Base-by-base conservation (phyloP, 2,113 vertebrate species). In the Sclerurus mexicanus region DNA sequence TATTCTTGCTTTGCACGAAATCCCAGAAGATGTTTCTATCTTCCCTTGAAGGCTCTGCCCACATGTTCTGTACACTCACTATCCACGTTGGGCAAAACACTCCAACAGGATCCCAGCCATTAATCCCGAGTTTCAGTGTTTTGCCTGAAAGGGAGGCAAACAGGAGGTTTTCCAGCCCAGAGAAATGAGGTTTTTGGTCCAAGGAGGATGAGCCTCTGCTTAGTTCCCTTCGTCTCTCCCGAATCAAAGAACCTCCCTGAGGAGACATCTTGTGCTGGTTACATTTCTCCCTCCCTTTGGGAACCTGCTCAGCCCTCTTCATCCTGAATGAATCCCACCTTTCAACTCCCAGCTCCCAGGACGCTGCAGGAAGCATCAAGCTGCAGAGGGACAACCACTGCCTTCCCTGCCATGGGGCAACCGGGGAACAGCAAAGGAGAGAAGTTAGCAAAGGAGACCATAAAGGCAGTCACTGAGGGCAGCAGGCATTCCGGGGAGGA, bases 221-320 rank as follows among this genome's bases (percentile, higher is more conserved):
- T 44, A 63, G 68, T 24, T 95, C 47, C 46, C 28, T 83, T 35
- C 63, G 73, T 49, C 50, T 90, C 59, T 77, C 52, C 76, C 50
- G 59, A 73, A 93, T 95, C 90, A 95, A 92, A 97, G 88, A 8
- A 67, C 19, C 27, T 95, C 93, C 68, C 92, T 18, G 35, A 89
- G 83, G 88, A 90, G 52, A 39, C 9, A 63, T 44, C 55, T 84
- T 58, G 72, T 90, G 49, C 68, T 86, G 49, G 22, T 47, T 50
- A 58, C 67, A 88, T 76, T 53, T 66, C 47, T 35, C n/a, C 11
- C 31, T 86, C 68, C 76, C 59, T 35, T 39, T 81, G 68, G 68
- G 79, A 88, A 80, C 19, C 73, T 67, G 64, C 68, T 81, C 59
- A 74, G 17, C 42, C 50, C 52, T 84, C n/a, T 35, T 92, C 64